phyloP scores from a whole-genome alignment of 1,140 invertebrate species.

The Tetramorium simillimum region DNA sequence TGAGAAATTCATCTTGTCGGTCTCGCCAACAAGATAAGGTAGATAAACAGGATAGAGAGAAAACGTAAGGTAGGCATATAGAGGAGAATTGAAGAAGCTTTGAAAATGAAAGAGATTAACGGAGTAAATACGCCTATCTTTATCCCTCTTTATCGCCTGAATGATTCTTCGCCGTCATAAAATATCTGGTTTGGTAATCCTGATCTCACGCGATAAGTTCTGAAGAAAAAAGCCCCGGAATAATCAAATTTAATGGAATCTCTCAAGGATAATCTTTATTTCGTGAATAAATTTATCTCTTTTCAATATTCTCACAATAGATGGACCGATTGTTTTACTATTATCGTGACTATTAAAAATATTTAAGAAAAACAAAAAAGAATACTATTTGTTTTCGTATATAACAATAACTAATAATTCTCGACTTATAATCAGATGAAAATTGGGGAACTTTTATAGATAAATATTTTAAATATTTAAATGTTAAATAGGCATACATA shows the following conservation, averaged over 20 bases:
- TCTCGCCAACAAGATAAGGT: neutral
- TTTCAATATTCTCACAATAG: neutral
- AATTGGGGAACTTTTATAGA: neutral
- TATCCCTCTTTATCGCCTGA: neutral
- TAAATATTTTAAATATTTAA: neutral
- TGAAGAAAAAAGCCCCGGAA: neutral
- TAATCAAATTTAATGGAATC: slow-evolving; percentile 7
- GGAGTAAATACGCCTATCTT: slow-evolving; percentile 25
- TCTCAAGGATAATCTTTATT: neutral
- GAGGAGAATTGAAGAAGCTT: neutral
- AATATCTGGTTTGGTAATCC: neutral
- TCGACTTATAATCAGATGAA: neutral
- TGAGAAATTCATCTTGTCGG: neutral
- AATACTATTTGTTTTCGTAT: neutral
- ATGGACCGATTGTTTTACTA: neutral
- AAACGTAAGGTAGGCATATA: neutral
- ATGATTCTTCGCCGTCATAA: slow-evolving; percentile 17
- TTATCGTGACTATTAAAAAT: neutral
- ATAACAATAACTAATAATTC: neutral
- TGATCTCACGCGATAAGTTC: neutral
- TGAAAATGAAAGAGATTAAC: slow-evolving; percentile 20
- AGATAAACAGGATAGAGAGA: neutral
- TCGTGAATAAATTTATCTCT: neutral
- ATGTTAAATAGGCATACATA: neutral
- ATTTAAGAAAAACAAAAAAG: neutral